These are phyloP conservation scores for Neoascia interrupta DNA, from an alignment of 2,888 invertebrate species.

Conservation along the genomic window DNA sequence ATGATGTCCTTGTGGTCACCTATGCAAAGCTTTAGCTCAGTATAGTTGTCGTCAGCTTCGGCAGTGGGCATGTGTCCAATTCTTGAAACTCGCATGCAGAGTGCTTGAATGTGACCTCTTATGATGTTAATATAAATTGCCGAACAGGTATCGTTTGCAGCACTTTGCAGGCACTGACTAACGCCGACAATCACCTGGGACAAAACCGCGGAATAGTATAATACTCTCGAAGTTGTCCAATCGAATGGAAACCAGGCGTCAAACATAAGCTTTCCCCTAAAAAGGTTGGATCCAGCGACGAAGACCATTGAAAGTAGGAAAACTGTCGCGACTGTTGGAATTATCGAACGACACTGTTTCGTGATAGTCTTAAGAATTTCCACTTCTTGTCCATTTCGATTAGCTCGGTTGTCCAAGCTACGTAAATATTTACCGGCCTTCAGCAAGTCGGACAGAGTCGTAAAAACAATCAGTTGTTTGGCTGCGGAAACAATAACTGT, in stretches of 20 bases:
- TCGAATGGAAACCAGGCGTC: constrained; percentile 54
- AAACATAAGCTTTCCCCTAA: constrained; percentile 19
- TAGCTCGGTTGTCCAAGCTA: too few relatives aligned
- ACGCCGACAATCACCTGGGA: constrained; percentile 45
- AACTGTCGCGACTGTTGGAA: too few relatives aligned
- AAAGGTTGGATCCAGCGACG: neutral
- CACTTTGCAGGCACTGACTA: constrained; percentile 57
- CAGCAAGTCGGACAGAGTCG: too few relatives aligned
- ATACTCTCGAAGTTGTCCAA: constrained; percentile 25
- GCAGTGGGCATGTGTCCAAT: constrained; percentile 52
- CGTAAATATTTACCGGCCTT: too few relatives aligned
- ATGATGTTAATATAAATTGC: constrained; percentile 67
- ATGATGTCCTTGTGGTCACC: constrained; percentile 70
- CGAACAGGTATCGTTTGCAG: constrained; percentile 70
- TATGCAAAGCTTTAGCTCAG: constrained; percentile 70
- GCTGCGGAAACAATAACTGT: too few relatives aligned
- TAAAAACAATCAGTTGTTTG: too few relatives aligned
- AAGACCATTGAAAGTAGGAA: too few relatives aligned
- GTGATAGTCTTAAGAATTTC: too few relatives aligned
- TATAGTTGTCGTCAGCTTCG: constrained; percentile 51
- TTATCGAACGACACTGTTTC: too few relatives aligned
- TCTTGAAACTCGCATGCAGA: constrained; percentile 64
- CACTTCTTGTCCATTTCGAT: too few relatives aligned
- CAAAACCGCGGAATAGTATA: too few relatives aligned
- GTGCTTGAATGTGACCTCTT: constrained; percentile 67